A percentile compares a stretch with the other conserved stretches of the same genome.
Evolutionary conservation across 1,140 invertebrate species (phyloP).

Genomic region (Pteromalus puparum): DNA sequence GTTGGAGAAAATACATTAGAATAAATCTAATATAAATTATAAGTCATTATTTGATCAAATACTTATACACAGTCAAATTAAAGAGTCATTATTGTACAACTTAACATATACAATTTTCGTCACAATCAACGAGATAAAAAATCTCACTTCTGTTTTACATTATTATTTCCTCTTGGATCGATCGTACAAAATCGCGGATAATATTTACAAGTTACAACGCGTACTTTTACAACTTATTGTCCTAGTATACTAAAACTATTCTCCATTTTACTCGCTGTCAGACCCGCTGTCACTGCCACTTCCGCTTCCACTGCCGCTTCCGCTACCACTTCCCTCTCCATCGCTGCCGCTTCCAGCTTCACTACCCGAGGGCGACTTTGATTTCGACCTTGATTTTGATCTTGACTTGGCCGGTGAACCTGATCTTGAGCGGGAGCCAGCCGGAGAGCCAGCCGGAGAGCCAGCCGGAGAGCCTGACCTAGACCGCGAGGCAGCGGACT

Average conservation of each 20-base stretch:
- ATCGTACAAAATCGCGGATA: no score
- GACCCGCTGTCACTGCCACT: constrained; percentile 68
- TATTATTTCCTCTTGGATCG: no score
- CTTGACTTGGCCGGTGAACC: constrained; percentile 56
- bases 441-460: constrained; percentile 61
- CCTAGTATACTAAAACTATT: neutral
- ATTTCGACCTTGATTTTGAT: constrained; percentile 64
- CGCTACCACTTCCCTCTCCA: constrained; percentile 61
- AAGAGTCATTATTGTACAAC: no score
- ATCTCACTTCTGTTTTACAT: no score
- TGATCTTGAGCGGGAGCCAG: constrained; percentile 57
- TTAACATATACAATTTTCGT: no score
- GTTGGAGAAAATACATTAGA: no score
- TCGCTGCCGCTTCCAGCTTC: constrained; percentile 54
- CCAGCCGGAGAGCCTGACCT: constrained; percentile 60
- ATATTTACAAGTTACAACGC: neutral
- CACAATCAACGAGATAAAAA: no score
- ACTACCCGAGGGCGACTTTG: constrained; percentile 63
- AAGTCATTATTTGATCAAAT: no score
- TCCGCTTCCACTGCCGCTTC: constrained; percentile 65
- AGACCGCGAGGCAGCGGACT: constrained; percentile 58
- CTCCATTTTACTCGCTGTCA: constrained; percentile 65
- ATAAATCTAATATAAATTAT: no score
- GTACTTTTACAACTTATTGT: no score
- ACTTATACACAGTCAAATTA: no score